Evolutionary conservation across 2,113 vertebrate genomes (phyloP), one percentile per base, ranked within the genome.

Genomic region (Solea senegalensis): DNA sequence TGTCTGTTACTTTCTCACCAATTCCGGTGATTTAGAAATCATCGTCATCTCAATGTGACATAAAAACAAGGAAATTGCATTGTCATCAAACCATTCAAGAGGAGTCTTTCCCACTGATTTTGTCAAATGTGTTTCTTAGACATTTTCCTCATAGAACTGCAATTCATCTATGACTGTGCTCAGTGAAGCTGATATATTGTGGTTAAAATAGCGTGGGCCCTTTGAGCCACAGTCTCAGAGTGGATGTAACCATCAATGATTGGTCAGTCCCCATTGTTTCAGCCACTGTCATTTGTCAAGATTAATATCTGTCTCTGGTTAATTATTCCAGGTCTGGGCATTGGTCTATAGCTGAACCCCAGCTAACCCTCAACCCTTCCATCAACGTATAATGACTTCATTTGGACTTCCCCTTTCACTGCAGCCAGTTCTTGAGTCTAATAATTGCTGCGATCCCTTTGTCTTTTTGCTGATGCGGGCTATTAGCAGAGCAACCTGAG

Each of bases 381-480:
- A 87, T 91, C 91, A 90, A 81, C 65, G 79, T 92, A 85, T 88
- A 91, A 92, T 91, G 86, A 90, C 85, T 87, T 84, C 69, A 82
- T 89, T 85, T 84, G 72, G 82, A 84, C 81, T 65, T 85, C 74
- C 62, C 86, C 69, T 86, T 92, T 92, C 88, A 92, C n/a, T 53
- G 52, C 56, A 45, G 64, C 76, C 80, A 62, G 59, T 73, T 88
- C 71, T 84, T 65, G 85, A 88, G 80, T 91, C 86, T 73, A 91
- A 91, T 91, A 90, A 85, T 86, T 89, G 84, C 68, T 13, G 43
- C 80, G 82, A 44, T 74, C 45, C 76, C 74, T 88, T 90, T 85
- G 76, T 90, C 76, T 92, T 92, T 91, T 68, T 89, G 92, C 92
- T 91, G 93, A 94, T 89, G 88, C 66, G 3, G 82, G 87, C 88